Percentiles rank a stretch among this genome's conserved stretches.
Evolutionary conservation across 2,888 invertebrate genomes (phyloP).

Genomic region (Galerucella nymphaeae): DNA sequence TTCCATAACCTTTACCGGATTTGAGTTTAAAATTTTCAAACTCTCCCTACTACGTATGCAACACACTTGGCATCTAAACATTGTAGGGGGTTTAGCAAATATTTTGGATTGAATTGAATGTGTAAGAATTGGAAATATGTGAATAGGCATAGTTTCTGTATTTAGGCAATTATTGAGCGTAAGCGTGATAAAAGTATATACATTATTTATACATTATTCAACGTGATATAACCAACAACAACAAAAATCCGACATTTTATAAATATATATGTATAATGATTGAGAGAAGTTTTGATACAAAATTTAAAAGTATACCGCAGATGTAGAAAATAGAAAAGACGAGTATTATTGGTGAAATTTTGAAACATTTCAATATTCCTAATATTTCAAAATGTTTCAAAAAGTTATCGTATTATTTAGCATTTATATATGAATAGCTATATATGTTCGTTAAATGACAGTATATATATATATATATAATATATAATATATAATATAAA

Average conservation of each 20-base stretch:
- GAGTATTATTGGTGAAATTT: conserved; percentile 52
- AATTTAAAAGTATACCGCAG: conserved; percentile 63
- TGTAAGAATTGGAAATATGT: conserved; percentile 31
- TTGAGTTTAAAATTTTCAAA: neutral
- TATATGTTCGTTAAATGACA: conserved; percentile 60
- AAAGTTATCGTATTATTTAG: conserved; percentile 53
- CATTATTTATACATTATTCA: conserved; percentile 55
- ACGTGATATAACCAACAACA: conserved; percentile 62
- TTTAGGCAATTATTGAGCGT: conserved; percentile 42
- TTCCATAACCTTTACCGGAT: neutral
- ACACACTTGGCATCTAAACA: too few relatives aligned
- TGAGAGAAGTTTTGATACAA: conserved; percentile 65
- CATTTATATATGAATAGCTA: conserved; percentile 60
- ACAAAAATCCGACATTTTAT: conserved; percentile 62
- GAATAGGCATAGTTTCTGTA: conserved; percentile 35
- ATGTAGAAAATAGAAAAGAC: conserved; percentile 57
- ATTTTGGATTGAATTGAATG: neutral
- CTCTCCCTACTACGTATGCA: too few relatives aligned
- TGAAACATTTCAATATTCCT: neutral
- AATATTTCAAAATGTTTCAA: neutral
- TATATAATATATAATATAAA: conserved; percentile 17
- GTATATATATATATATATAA: conserved; percentile 42
- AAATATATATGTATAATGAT: conserved; percentile 59
- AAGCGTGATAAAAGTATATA: conserved; percentile 48
- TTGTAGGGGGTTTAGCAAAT: too few relatives aligned